Percentiles rank a stretch among this genome's conserved stretches.
Conservation (phyloP, 2,888 invertebrate species). For the Stenurella melanura region DNA sequence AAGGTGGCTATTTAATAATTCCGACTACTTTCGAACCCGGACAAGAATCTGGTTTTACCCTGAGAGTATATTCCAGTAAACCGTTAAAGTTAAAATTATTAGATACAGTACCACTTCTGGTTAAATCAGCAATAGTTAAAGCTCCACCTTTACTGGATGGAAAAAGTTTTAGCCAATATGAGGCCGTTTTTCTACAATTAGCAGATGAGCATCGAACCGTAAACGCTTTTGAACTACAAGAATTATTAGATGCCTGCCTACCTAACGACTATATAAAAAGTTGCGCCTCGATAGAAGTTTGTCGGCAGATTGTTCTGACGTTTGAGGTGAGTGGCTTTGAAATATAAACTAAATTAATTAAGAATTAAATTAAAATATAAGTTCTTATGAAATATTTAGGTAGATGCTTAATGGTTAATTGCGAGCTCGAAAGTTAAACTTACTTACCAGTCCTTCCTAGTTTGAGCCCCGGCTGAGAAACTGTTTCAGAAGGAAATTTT, state of each 20-base stretch:
- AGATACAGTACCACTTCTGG: slow-evolving; percentile 80
- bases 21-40: slow-evolving; percentile 95
- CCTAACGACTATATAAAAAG: slow-evolving; percentile 97
- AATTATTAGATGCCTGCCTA: slow-evolving; percentile 90
- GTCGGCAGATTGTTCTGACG: slow-evolving; percentile 90
- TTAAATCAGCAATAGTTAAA: slow-evolving; percentile 85
- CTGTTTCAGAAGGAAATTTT: too few species aligned
- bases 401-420: too few species aligned
- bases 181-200: slow-evolving; percentile 90
- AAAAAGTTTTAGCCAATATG: slow-evolving; percentile 88
- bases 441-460: too few species aligned
- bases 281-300: slow-evolving; percentile 93
- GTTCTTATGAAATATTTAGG: too few species aligned
- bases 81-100: slow-evolving; percentile 84
- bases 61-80: slow-evolving; percentile 87
- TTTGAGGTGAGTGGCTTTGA: slow-evolving; percentile 84
- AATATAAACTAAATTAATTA: background rate
- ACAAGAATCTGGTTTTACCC: slow-evolving; percentile 91
- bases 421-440: too few species aligned
- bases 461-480: too few species aligned
- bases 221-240: slow-evolving; percentile 93
- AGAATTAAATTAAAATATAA: background rate
- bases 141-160: slow-evolving; percentile 82
- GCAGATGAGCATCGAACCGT: slow-evolving; percentile 94
- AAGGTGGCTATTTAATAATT: slow-evolving; percentile 88